phyloP scores from a whole-genome alignment of 2,888 invertebrate species.

The Lasioglossum oenotherae region DNA sequence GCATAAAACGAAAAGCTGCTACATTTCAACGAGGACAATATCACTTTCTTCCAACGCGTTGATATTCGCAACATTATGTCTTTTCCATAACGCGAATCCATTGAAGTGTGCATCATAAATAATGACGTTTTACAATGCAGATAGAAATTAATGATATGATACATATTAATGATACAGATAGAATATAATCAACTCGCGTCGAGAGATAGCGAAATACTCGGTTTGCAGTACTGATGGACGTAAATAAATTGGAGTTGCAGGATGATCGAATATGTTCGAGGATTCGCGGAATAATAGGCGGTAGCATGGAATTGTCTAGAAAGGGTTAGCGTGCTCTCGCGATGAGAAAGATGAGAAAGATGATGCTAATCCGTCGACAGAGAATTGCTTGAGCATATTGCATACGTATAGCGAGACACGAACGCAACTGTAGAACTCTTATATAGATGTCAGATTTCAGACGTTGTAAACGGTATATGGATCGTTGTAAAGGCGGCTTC shows the following conservation, averaged over 20 bases:
- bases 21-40: too few species aligned
- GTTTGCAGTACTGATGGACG: not conserved
- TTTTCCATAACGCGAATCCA: not conserved
- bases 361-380: not conserved
- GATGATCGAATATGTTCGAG: not conserved
- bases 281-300: not conserved
- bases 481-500: conserved; percentile 79
- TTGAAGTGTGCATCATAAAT: not conserved
- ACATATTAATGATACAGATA: not conserved
- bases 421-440: conserved; percentile 63
- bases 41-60: not conserved
- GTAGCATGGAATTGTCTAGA: not conserved
- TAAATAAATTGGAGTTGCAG: not conserved
- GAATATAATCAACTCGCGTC: not conserved
- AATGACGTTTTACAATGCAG: conserved; percentile 1
- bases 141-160: conserved; percentile 6
- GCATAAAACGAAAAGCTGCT: not conserved
- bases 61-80: not conserved
- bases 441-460: conserved; percentile 83
- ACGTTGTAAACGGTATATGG: conserved; percentile 81
- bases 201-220: not conserved
- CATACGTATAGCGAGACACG: conserved; percentile 25
- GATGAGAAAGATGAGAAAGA: not conserved
- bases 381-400: not conserved
- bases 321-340: not conserved